Base-by-base conservation (phyloP, 2,113 vertebrate genomes). In the Alligator sinensis region DNA sequence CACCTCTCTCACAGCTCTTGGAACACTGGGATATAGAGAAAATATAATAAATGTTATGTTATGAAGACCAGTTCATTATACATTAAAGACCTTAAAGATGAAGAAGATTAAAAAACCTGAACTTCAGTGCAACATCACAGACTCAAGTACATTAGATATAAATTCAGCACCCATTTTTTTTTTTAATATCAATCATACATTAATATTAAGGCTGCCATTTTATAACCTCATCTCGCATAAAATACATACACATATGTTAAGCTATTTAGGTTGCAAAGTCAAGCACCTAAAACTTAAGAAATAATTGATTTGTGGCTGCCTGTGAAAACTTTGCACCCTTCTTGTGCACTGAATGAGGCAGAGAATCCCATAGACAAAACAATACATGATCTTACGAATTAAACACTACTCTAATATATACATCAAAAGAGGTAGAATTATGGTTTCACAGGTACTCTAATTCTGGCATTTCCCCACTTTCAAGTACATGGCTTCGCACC, bases 1-100 rank as follows among this genome's bases (percentile, higher is more conserved):
- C 95, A 55, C 99, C 99, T 68, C 94, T 97, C 28, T 98, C 99
- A 96, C 99, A 99, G 61, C 98, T 99, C 93, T 98, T 98, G 18
- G 99, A 99, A 97, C 99, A 99, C 99, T 99, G 92, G 4, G 28
- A 81, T 16, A 11, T 83, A 74, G 2, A 62, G 60, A 78, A 19
- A 82, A 63, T 25, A 77, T 75, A 75, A 81, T 5, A 83, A 88
- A 78, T 21, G 77, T 6, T 76, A 61, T 6, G 60, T 5, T 27
- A 75, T 21, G 91, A 96, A 87, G 58, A 75, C 1, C n/a, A 90
- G 72, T n/a, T 59, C 19, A 83, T 81, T 72, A 88, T 15, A 78
- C 2, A 84, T 12, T 25, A 77, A 22, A 12, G 38, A 13, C 38
- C 88, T 87, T 87, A 78, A 55, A 92, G 17, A 21, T 14, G n/a